Evolutionary conservation across 2,888 invertebrate genomes (phyloP), one percentile per base, ranked within the genome.

Genomic region (Antitype chi): DNA sequence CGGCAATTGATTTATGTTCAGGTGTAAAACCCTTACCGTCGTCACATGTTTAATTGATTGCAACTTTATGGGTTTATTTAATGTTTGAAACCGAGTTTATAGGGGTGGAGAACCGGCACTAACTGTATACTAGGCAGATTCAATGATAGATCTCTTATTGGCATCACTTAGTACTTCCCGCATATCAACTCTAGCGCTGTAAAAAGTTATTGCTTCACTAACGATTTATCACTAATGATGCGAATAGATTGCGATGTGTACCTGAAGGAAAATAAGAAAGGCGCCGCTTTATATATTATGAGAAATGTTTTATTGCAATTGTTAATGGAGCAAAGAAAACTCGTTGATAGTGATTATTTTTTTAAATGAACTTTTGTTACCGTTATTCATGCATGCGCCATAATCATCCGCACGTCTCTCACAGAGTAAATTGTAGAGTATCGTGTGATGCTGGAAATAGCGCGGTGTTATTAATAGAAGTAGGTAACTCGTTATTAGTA

Each of bases 21-120:
- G 82, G 76, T 82, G 64, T 86, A 88, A 85, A 82, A 79, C 78
- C 77, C 82, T 82, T 85, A 86, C 85, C 81, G 74, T 86, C 86
- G 81, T 85, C 82, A 87, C 85, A 88, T 88, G 83, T 90, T 89
- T 91, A 89, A 92, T 90, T 90, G 89, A 89, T 89, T 87, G 82
- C 86, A 82, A 86, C 86, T 91, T 92, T 92, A 92, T 87, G 85
- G 84, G 81, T 76, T 87, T 87, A 89, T 90, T 89, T 90, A 86
- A 91, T 87, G 88, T 86, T 87, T 82, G 81, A 84, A 81, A 81
- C 83, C 75, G 64, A 84, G 82, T 90, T 89, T 89, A 89, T 87
- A 78, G 81, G 85, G 79, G 86, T 87, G 80, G 81, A 82, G 85
- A 84, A 74, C 85, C 83, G 80, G 80, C 75, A 70, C 76, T 85